A percentile compares a stretch with the other conserved stretches of the same genome.
These are phyloP conservation scores for Mobula hypostoma DNA, from an alignment of 2,113 vertebrate genomes.

Conservation along the genomic window DNA sequence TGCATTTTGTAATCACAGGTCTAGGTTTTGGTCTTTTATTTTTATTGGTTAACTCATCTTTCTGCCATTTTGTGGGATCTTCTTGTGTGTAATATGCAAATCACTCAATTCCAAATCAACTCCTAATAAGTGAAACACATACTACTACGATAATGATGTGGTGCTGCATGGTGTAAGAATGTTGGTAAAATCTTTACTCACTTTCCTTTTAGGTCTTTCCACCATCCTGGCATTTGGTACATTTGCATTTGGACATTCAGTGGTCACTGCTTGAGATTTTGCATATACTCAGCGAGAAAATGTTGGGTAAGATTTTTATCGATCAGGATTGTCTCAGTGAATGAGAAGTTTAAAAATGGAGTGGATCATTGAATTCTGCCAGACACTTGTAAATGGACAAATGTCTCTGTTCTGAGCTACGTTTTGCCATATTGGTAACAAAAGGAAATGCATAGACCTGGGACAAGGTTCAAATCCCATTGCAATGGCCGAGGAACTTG, in stretches of 20 bases:
- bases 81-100: neutral
- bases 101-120: neutral
- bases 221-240: constrained; percentile 88
- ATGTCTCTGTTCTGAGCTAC: neutral
- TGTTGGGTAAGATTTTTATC: constrained; percentile 62
- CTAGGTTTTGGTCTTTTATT: too few species aligned
- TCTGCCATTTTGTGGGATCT: neutral
- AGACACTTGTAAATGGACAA: neutral
- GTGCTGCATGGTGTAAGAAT: neutral
- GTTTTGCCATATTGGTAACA: neutral
- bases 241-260: constrained; percentile 84
- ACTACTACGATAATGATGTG: neutral
- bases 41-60: neutral
- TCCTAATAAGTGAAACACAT: neutral
- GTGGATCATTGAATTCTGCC: neutral
- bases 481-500: too few species aligned
- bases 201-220: constrained; percentile 66
- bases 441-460: neutral
- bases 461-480: too few species aligned
- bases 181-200: neutral
- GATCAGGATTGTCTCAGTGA: neutral
- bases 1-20: too few species aligned
- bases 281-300: constrained; percentile 74
- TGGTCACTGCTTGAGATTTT: constrained; percentile 87
- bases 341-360: neutral